These are phyloP conservation scores for Oophaga pumilio DNA, from an alignment of 2,113 vertebrate species.

Conservation along the genomic window DNA sequence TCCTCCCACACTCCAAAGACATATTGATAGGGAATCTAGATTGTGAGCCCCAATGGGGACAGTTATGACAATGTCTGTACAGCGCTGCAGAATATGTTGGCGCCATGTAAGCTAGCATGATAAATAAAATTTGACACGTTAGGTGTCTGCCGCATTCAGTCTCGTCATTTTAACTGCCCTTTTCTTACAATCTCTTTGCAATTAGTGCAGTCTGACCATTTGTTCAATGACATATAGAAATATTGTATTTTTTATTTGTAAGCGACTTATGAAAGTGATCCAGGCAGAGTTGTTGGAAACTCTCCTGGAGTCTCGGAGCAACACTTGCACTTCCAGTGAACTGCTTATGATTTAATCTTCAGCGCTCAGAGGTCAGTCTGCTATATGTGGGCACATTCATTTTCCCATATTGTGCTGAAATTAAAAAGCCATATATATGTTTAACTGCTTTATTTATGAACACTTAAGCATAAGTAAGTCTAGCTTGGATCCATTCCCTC, in stretches of 20 bases:
- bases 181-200: neutral
- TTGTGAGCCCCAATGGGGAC: no score
- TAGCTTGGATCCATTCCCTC: constrained; percentile 74
- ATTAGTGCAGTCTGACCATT: neutral
- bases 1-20: no score
- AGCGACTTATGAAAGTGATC: neutral
- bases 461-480: constrained; percentile 74
- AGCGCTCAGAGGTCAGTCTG: constrained; percentile 60
- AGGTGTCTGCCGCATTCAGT: neutral
- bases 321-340: constrained; percentile 60
- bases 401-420: constrained; percentile 70
- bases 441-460: constrained; percentile 77
- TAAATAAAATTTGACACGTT: no score
- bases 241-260: neutral
- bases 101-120: no score
- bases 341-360: constrained; percentile 66
- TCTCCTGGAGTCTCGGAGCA: neutral
- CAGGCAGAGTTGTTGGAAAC: neutral
- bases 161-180: neutral
- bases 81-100: no score
- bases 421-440: constrained; percentile 81
- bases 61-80: no score
- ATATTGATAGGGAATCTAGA: no score
- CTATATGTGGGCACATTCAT: constrained; percentile 64
- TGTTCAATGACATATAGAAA: neutral